Base-by-base conservation (phyloP, 2,888 invertebrate genomes). In the Yponomeuta cagnagella region DNA sequence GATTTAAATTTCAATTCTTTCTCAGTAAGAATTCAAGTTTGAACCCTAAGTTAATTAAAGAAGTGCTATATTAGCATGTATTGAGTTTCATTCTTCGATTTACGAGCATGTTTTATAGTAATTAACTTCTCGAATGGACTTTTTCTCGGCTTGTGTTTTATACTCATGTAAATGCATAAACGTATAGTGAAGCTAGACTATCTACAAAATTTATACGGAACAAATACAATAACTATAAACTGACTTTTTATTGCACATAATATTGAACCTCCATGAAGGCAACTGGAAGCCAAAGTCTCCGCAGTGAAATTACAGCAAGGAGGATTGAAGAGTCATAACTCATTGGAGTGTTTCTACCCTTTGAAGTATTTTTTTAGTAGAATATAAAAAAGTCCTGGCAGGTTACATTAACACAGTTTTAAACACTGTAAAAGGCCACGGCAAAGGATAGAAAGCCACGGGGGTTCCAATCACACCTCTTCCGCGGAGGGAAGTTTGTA, bases 1-100 rank as follows among this genome's bases (percentile, higher is more conserved):
- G 72, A 74, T 72, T 74, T 75, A 76, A 75, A 78, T 76, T 76
- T 77, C 74, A 75, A 77, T 76, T 73, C 71, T 73, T 75, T 74
- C 70, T 72, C 72, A 68, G 33, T 70, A 72, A 70, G 9, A 15
- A 67, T 64, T 33, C 33, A 33, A 67, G 10, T 15, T 67, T 15
- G 33, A 43, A 30, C 67, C 67, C 33, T 37, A 67, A 12, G n/a
- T 43, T 43, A 8, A n/a, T 30, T n/a, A 23, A 31, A 31, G 64
- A 64, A 31, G 64, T 64, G 64, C 10, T 64, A 64, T 30, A 64
- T 58, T 58, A 15, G 52, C 52, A 58, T 58, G 52, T 2, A 12
- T 58, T 15, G 15, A 15, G 52, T 58, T 58, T 58, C 15, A 58
- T 58, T 58, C 5, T 3, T 58, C 52, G 52, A 58, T 58, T 58